phyloP scores from a whole-genome alignment of 2,113 vertebrate genomes.

The Clarias magur region DNA sequence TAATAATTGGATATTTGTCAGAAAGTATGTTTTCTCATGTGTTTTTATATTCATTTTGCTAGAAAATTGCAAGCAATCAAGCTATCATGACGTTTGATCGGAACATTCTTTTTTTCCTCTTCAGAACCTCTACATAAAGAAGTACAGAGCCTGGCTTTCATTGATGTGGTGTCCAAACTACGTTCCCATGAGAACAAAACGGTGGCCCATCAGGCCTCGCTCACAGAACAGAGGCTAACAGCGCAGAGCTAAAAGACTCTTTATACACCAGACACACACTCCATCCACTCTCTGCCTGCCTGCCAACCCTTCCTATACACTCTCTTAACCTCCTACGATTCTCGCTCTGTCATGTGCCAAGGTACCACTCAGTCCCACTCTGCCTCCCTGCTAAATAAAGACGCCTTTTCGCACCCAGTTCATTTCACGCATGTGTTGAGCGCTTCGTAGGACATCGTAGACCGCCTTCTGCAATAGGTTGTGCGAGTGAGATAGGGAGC shows the following conservation, averaged over 20 bases:
- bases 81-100: neutral
- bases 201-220: constrained; percentile 94
- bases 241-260: constrained; percentile 91
- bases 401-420: constrained; percentile 20
- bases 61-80: neutral
- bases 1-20: neutral
- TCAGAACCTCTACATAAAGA: constrained; percentile 84
- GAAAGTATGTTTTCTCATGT: neutral
- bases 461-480: constrained; percentile 72
- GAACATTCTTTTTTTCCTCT: neutral
- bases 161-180: constrained; percentile 92
- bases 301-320: constrained; percentile 36
- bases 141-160: constrained; percentile 88
- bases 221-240: constrained; percentile 95
- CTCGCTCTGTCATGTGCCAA: constrained; percentile 73
- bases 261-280: constrained; percentile 48
- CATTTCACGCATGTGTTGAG: constrained; percentile 73
- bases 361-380: constrained; percentile 71
- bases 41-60: neutral
- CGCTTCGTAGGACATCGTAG: constrained; percentile 65
- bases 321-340: constrained; percentile 52
- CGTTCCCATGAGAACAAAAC: constrained; percentile 96
- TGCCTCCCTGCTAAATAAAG: constrained; percentile 64
- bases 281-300: constrained; percentile 38
- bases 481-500: constrained; percentile 42